Evolutionary conservation across 2,113 vertebrate genomes (phyloP).

Genomic region (Anas platyrhynchos): DNA sequence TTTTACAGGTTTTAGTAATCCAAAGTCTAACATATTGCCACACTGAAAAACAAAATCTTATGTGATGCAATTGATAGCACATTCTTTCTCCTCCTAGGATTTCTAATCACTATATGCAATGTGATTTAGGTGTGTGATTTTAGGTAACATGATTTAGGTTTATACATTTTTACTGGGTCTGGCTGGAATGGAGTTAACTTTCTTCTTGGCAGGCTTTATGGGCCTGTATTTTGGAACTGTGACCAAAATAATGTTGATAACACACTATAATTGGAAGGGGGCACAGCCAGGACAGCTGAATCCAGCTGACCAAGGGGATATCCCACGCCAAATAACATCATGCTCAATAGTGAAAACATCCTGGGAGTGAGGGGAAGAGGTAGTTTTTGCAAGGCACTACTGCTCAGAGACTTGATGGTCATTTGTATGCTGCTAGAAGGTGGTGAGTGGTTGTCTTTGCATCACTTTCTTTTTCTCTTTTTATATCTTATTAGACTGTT

Average conservation of each 20-base stretch:
- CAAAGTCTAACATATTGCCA: neutral
- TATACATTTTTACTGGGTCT: neutral
- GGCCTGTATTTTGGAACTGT: neutral
- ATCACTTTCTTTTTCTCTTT: neutral
- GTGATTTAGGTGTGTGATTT: neutral
- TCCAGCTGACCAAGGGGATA: neutral
- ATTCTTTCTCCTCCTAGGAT: neutral
- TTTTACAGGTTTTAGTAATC: neutral
- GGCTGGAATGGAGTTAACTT: neutral
- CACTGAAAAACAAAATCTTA: neutral
- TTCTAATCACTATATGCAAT: neutral
- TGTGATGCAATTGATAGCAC: neutral
- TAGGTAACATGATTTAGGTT: neutral
- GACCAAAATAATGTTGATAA: neutral
- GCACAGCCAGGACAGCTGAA: neutral
- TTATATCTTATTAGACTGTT: neutral
- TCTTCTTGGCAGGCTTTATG: fast-evolving
- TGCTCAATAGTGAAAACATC: neutral
- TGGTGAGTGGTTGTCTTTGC: neutral
- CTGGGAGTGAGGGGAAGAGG: fast-evolving
- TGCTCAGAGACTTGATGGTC: neutral
- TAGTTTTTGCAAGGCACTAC: neutral
- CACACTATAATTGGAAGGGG: neutral
- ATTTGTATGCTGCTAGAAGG: fast-evolving
- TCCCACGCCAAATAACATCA: no score